phyloP scores from a whole-genome alignment of 2,113 vertebrate species.

The Caranx melampygus region DNA sequence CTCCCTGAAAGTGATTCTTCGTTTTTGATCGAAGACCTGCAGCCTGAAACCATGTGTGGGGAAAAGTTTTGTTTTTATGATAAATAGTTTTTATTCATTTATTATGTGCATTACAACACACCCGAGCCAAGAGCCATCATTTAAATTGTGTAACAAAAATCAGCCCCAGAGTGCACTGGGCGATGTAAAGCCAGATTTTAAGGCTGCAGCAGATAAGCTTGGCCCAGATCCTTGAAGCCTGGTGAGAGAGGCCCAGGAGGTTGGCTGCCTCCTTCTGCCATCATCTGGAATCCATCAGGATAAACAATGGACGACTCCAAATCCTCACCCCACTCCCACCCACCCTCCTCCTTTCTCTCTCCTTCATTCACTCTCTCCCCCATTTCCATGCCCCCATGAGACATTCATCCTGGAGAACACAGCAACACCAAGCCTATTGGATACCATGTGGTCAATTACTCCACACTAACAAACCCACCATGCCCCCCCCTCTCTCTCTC shows the following conservation, averaged over 20 bases:
- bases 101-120: slow-evolving; percentile 33
- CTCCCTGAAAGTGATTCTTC: neutral
- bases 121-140: slow-evolving; percentile 17
- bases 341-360: slow-evolving; percentile 28
- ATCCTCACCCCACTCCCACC: slow-evolving; percentile 71
- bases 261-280: slow-evolving; percentile 84
- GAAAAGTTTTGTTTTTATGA: slow-evolving; percentile 17
- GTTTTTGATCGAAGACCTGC: neutral
- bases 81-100: slow-evolving; percentile 8
- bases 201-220: slow-evolving; percentile 81
- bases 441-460: slow-evolving; percentile 89
- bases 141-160: slow-evolving; percentile 37
- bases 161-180: slow-evolving; percentile 10
- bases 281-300: slow-evolving; percentile 94
- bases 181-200: slow-evolving; percentile 65
- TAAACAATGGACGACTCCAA: slow-evolving; percentile 90
- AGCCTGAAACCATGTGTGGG: slow-evolving; percentile 15
- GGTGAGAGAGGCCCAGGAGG: slow-evolving; percentile 79
- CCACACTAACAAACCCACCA: slow-evolving; percentile 87
- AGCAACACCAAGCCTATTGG: slow-evolving; percentile 83
- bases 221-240: slow-evolving; percentile 76
- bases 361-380: slow-evolving; percentile 45
- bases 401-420: slow-evolving; percentile 82
- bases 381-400: slow-evolving; percentile 63
- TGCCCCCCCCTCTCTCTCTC: slow-evolving; percentile 60